A percentile compares a stretch with the other conserved stretches of the same genome.
phyloP scores from a whole-genome alignment of 2,888 invertebrate genomes.

The Calephelis perditalis region DNA sequence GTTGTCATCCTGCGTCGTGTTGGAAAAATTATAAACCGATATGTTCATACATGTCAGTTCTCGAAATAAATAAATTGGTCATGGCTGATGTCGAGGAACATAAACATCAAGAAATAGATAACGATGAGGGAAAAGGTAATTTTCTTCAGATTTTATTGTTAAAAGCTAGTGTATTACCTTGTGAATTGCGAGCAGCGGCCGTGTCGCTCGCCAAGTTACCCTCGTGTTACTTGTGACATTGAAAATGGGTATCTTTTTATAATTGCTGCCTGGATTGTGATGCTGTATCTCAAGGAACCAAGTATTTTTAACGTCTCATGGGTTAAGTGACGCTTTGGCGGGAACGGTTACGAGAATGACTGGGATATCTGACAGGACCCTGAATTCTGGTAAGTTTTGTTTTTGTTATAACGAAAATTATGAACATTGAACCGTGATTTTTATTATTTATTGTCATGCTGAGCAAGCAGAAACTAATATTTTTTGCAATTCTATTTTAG shows the following conservation, averaged over 20 bases:
- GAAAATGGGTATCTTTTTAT: slow-evolving; percentile 75
- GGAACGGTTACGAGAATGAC: slow-evolving; percentile 55
- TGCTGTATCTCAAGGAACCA: slow-evolving; percentile 58
- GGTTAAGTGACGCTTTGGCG: slow-evolving; percentile 46
- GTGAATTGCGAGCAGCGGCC: slow-evolving; percentile 52
- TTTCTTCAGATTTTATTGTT: slow-evolving; percentile 66
- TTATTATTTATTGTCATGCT: neutral
- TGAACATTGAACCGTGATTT: slow-evolving; percentile 17
- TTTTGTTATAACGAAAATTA: slow-evolving; percentile 48
- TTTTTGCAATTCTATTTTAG: too few species aligned
- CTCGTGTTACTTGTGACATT: slow-evolving; percentile 76
- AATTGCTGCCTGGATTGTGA: slow-evolving; percentile 74
- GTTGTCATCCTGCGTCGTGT: slow-evolving; percentile 69
- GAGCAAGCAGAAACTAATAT: too few species aligned
- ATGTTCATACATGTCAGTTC: slow-evolving; percentile 73
- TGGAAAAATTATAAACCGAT: slow-evolving; percentile 69
- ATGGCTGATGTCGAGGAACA: slow-evolving; percentile 74
- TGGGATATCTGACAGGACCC: slow-evolving; percentile 61
- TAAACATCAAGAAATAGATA: slow-evolving; percentile 70
- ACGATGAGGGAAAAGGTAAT: slow-evolving; percentile 76
- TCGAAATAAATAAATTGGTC: slow-evolving; percentile 74
- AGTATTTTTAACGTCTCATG: slow-evolving; percentile 47
- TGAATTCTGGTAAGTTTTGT: slow-evolving; percentile 60
- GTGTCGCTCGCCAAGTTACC: slow-evolving; percentile 50
- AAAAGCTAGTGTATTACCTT: slow-evolving; percentile 55